These are phyloP conservation scores for Schizaphis graminum DNA, from an alignment of 2,888 invertebrate genomes.

Conservation along the genomic window DNA sequence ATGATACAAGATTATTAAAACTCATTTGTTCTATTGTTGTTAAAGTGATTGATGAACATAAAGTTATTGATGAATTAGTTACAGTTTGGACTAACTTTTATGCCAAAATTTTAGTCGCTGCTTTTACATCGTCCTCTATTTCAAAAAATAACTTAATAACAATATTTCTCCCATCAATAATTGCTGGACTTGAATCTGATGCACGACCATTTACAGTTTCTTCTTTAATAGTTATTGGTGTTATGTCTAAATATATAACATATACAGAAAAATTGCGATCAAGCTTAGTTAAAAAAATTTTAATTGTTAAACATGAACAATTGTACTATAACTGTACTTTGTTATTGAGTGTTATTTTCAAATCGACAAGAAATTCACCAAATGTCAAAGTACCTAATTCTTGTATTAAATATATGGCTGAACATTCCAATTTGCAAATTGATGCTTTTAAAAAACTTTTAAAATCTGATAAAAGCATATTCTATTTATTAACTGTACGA, in stretches of 20 bases:
- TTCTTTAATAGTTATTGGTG: conserved; percentile 56
- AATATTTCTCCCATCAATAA: conserved; percentile 58
- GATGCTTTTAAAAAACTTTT: conserved; percentile 60
- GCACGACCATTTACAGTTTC: conserved; percentile 53
- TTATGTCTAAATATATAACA: conserved; percentile 59
- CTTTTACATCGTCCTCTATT: conserved; percentile 56
- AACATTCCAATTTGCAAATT: conserved; percentile 60
- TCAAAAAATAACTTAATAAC: conserved; percentile 60
- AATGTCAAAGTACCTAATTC: conserved; percentile 43
- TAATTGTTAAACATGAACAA: conserved; percentile 58
- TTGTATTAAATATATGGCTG: conserved; percentile 63
- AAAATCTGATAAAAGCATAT: conserved; percentile 61
- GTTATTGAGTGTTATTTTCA: conserved; percentile 66
- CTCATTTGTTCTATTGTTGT: conserved; percentile 76
- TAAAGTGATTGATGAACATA: conserved; percentile 74
- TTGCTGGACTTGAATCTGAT: conserved; percentile 61
- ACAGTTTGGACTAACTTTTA: conserved; percentile 63
- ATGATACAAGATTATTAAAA: conserved; percentile 76
- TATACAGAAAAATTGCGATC: conserved; percentile 56
- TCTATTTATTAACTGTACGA: conserved; percentile 65
- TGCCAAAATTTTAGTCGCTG: conserved; percentile 60
- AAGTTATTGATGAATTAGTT: neutral
- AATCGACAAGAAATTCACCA: conserved; percentile 52
- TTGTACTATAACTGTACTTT: conserved; percentile 54
- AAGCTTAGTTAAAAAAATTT: conserved; percentile 58